Evolutionary conservation across 2,113 vertebrate genomes (phyloP), one percentile per base, ranked within the genome.

Genomic region (Ammodytes marinus): DNA sequence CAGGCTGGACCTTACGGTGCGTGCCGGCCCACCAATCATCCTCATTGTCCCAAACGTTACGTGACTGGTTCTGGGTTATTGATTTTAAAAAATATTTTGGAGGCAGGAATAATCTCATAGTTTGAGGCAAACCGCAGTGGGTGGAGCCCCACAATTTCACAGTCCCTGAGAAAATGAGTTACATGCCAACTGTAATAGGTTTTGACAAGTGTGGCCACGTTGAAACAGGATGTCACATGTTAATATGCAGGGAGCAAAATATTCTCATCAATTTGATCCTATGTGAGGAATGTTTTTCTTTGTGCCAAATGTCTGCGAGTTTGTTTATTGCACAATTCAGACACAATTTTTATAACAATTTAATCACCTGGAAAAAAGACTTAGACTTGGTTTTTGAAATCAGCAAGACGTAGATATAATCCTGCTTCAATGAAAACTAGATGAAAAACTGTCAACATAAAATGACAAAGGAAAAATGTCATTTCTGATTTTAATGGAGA

Each of bases 1-100:
- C 77, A 91, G 74, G 54, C 68, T 84, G 4, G 86, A 91, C 55
- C 73, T 86, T 0, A 80, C 82, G 85, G 88, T 90, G 85, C 35
- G 87, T 89, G 58, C 17, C 35, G 40, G 12, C n/a, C 65, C 15
- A 27, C 7, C 15, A 45, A 14, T 37, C 19, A 47, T 47, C 40
- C 17, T 11, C 37, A 13, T 17, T 17, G 1, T 1, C 12, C 40
- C 39, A 2, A 63, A 52, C 14, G 15, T 8, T 54, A 8, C 15
- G 4, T 15, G 8, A 47, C n/a, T 72, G 58, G 27, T 27, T 27
- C 27, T 27, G 27, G 27, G 27, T 27, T 27, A 27, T 50, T n/a
- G 14, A 9, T 49, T 8, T 58, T 9, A 27, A 10, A 50, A 55
- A 27, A 8, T 4, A 35, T 35, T 42, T 42, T 54, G 42, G 46